Evolutionary conservation across 2,797 vertebrate genomes (phyloP), one percentile per base, ranked within the genome.

Genomic region (Esox masquinongy): DNA sequence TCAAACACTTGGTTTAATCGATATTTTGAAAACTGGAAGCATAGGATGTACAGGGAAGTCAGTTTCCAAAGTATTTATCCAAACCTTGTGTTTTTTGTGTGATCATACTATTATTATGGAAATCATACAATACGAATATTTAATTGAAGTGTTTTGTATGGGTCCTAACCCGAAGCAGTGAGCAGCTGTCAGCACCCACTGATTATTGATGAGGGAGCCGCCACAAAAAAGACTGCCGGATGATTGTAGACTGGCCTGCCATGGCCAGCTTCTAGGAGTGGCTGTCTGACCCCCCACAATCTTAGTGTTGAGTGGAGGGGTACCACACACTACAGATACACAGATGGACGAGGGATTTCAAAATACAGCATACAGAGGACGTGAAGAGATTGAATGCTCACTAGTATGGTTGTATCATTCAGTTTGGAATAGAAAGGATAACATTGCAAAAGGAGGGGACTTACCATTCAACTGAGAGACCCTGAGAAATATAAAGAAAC

Each of bases 141-240:
- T 43, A 9, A 43, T 3, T 43, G 39, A 43, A 43, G 39, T 43
- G 39, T 43, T 43, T 6, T n/a, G 2, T 56, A n/a, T 8, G n/a
- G n/a, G 17, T 11, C 53, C 82, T 82, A 29, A 91, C 90, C 34
- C 15, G 0, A 84, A 64, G 51, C 94, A 95, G 82, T 95, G 93
- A 1, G 93, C 95, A 0, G 94, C 94, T 0, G 84, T 87, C 76
- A 95, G 22, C 71, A 95, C 91, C 94, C 94, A 95, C 14, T 87
- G 66, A 0, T 56, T 83, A 69, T 90, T 93, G 1, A 96, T 80
- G 74, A 96, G 92, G 0, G 93, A 91, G 5, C 92, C 94, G 59
- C 93, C 95, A 66, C 95, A 96, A 39, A 92, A 72, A 19, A 94
- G 94, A 0, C 0, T 0, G 1, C 75, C 68, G 0, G 0, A 16